Evolutionary conservation across 2,797 vertebrate species (phyloP).

Genomic region (Pseudomugil tenellus): DNA sequence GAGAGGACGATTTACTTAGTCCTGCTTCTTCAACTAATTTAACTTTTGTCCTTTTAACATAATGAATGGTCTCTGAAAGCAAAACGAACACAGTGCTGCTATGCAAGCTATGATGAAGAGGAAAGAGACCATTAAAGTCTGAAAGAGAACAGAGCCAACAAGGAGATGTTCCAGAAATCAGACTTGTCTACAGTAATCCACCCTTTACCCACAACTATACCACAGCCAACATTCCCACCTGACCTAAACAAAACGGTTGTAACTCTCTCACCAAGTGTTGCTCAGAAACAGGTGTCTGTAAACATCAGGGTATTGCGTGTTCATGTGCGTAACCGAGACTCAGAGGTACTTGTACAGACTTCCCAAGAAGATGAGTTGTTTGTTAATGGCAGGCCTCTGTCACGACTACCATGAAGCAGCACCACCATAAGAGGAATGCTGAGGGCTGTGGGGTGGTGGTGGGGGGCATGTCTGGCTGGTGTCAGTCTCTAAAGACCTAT

Average conservation of each 20-base stretch:
- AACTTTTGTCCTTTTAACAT: not conserved
- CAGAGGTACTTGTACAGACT: slow-evolving; percentile 34
- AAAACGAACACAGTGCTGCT: not conserved
- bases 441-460: slow-evolving; percentile 7
- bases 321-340: not conserved
- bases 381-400: slow-evolving; percentile 18
- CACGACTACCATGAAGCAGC: slow-evolving; percentile 15
- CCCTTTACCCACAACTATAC: slow-evolving; percentile 13
- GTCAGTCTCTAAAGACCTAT: slow-evolving; percentile 45
- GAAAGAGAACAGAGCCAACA: slow-evolving; percentile 5
- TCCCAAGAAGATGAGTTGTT: slow-evolving; percentile 6
- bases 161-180: slow-evolving; percentile 4
- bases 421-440: slow-evolving; percentile 60
- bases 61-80: not conserved
- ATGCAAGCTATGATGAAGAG: slow-evolving; percentile 3
- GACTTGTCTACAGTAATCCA: slow-evolving; percentile 2
- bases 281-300: slow-evolving; percentile 1
- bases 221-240: slow-evolving; percentile 29
- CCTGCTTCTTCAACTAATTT: too few species aligned
- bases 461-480: slow-evolving; percentile 43
- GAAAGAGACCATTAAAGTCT: slow-evolving; percentile 34
- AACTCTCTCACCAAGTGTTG: not conserved
- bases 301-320: slow-evolving; percentile 1
- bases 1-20: too few species aligned
- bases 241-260: slow-evolving; percentile 7